These are phyloP conservation scores for Platichthys flesus DNA, from an alignment of 2,113 vertebrate species.

Conservation along the genomic window DNA sequence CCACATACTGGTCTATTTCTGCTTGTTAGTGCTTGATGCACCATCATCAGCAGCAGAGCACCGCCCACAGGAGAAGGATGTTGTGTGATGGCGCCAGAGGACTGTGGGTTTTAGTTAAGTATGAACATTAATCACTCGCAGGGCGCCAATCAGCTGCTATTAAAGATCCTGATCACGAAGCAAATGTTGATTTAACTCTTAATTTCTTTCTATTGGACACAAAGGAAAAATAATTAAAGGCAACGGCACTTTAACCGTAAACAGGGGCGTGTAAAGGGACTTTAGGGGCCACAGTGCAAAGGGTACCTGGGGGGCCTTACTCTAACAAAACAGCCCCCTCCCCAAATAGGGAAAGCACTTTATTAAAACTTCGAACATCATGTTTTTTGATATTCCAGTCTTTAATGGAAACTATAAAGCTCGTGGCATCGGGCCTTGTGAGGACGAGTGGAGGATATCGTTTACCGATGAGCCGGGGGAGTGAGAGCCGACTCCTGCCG, in stretches of 20 bases:
- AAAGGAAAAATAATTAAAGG: no score
- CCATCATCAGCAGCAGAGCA: constrained; percentile 4
- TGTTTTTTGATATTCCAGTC: no score
- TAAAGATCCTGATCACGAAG: constrained; percentile 23
- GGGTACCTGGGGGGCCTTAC: no score
- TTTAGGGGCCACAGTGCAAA: no score
- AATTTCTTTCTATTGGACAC: background rate
- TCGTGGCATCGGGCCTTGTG: no score
- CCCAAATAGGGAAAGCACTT: no score
- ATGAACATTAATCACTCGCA: constrained; percentile 31
- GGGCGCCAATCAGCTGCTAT: background rate
- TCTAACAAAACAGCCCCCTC: no score
- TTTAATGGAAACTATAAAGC: no score
- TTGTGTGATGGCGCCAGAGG: constrained; percentile 16
- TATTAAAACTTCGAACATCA: no score
- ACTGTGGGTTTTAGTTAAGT: constrained; percentile 6
- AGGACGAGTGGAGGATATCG: constrained; percentile 25
- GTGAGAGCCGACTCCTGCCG: constrained; percentile 18
- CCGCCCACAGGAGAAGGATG: constrained; percentile 25
- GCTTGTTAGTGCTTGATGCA: background rate
- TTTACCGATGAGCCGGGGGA: constrained; percentile 32
- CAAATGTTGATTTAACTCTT: background rate
- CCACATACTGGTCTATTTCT: constrained; percentile 39
- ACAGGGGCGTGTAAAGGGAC: no score
- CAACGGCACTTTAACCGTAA: no score